Base-by-base conservation (phyloP, 1,140 invertebrate genomes). In the Formica exsecta region DNA sequence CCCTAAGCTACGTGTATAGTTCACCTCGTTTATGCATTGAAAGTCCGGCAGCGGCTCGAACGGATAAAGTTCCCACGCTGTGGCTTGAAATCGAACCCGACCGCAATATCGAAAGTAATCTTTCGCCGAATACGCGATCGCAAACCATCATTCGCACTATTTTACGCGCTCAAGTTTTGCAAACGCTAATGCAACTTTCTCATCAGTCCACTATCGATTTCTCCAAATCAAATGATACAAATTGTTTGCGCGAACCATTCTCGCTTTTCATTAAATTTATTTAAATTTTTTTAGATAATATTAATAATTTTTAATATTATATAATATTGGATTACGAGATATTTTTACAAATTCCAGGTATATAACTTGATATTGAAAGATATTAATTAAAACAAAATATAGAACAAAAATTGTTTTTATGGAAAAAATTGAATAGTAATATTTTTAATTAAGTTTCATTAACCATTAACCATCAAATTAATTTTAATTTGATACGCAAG, bases 31-130 rank as follows among this genome's bases (percentile, higher is more conserved):
- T 83, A 83, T 83, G 68, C 79, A 51, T 51, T 51, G 68, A 25
- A 83, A 74, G 79, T 83, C 79, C 68, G 79, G 68, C 79, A 83
- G 29, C 79, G 54, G 79, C n/a, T 83, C 38, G 68, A 83, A 61
- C 38, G 38, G 44, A 83, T 74, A n/a, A 59, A 74, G 54, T 83
- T 83, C 79, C 68, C 79, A 83, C 79, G 79, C 66, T 54, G 4
- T n/a, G 54, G 68, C 68, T 83, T 83, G 79, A 83, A 83, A 83
- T 83, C 68, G 79, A 83, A 83, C 54, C 51, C 51, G 76, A 68
- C 44, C 79, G 79, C 29, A 74, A 74, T 74, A 83, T 83, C 68
- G 38, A 83, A 83, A 83, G 73, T 83, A 83, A 83, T 83, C 68
- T 36, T 51, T 44, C 68, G 79, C n/a, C 51, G 11, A 73, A 38